Evolutionary conservation across 2,797 vertebrate species (phyloP), one percentile per base, ranked within the genome.

Genomic region (Synaphobranchus kaupii): DNA sequence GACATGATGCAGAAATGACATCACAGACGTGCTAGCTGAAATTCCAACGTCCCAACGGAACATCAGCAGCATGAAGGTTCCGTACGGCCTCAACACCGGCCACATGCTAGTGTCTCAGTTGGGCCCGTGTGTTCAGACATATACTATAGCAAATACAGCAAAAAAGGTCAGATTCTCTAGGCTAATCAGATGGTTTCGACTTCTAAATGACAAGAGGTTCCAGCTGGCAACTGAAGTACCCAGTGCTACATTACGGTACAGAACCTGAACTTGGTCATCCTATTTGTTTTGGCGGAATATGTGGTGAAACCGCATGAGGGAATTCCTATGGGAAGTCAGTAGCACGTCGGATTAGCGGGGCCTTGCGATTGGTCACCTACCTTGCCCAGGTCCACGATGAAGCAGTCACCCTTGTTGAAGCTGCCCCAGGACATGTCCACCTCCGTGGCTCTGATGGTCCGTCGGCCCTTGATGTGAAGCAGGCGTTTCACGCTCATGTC

Each of bases 371-470:
- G 44, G 48, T 25, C 2, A 25, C 84, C 93, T 84, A 95, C 96
- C 94, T 93, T 91, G 89, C 95, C 95, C 83, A 96, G 88, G 88
- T 95, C 95, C 39, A 96, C 91, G 90, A 96, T 94, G 93, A 96
- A 96, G 90, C 94, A 95, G 93, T 96, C 96, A 78, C 93, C 94
- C 5, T 44, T 92, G 92, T 96, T 96, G 87, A 96, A 96, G 90
- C 92, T 95, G 0, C 0, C 0, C 96, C 96, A 96, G 39, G 50
- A 47, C 71, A 96, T 0, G 0, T 66, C 1, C 76, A 95, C 92
- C 89, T 96, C 95, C 0, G 0, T 90, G 71, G 92, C 95, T 90
- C 93, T 92, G 93, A 95, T 87, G 0, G 0, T 2, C 0, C 91
- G 91, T 0, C 93, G 93, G 13, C 96, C 96, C 92, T 95, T 96